Evolutionary conservation across 2,888 invertebrate species (phyloP), one percentile per base, ranked within the genome.

Genomic region (Platynereis dumerilii): DNA sequence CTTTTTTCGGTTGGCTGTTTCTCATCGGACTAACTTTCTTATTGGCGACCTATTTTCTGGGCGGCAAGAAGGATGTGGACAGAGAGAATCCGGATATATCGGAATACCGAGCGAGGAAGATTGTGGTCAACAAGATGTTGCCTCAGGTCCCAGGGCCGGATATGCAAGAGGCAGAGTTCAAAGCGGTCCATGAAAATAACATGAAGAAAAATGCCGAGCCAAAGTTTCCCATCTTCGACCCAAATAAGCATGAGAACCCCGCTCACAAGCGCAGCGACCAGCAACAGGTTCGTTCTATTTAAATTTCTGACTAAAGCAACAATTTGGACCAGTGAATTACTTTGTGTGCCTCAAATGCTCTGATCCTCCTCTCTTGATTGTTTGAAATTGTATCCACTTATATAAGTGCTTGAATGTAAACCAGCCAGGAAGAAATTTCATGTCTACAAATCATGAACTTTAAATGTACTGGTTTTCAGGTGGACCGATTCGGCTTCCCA

Each of bases 1-100:
- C 61, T n/a, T 7, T 61, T 17, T 61, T 15, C 20, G 61, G 61
- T 7, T 61, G 61, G 61, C 24, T 61, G 34, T 53, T 61, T 24
- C 52, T 60, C 7, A 60, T 34, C 34, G 34, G 34, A 34, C 34
- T 34, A 5, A 34, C 34, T 34, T 34, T 34, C 12, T 12, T 34
- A 7, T 12, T 34, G 34, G 34, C 34, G 34, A 34, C 34, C 7
- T 34, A 34, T 12, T 34, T 34, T 12, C 5, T 34, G 34, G 12
- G 34, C 5, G 34, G 34, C 34, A 34, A 7, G 7, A 34, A 34
- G 5, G 12, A 34, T 7, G 7, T 7, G 7, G 34, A 34, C 12
- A 5, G 34, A 34, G 34, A 34, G 7, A 34, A 34, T 34, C 34
- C 34, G 34, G 34, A 34, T 12, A 34, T 34, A 7, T 34, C 34